Percentiles rank a stretch among this genome's conserved stretches.
Evolutionary conservation across 2,797 vertebrate species (phyloP).

Genomic region (Molossus molossus): DNA sequence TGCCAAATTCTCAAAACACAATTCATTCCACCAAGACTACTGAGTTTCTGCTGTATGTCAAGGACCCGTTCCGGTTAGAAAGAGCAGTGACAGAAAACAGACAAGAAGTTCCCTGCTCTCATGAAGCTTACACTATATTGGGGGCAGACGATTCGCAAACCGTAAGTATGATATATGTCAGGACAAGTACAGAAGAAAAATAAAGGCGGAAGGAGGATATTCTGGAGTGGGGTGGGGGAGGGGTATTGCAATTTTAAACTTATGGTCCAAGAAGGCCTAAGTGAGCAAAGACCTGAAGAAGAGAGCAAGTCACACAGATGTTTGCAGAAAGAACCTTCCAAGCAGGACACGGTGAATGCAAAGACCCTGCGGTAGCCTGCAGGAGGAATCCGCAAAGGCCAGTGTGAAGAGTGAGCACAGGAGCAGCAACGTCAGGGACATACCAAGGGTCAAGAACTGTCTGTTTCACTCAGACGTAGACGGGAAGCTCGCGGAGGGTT

Average conservation of each 20-base stretch:
- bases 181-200: not conserved
- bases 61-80: not conserved
- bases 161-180: not conserved
- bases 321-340: not conserved
- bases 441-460: no score
- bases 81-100: not conserved
- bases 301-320: not conserved
- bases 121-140: not conserved
- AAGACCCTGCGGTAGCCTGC: not conserved
- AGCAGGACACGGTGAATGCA: not conserved
- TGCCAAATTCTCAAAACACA: constrained; percentile 1
- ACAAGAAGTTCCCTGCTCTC: not conserved
- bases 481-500: not conserved
- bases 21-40: not conserved
- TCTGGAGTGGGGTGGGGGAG: not conserved
- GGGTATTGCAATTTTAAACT: not conserved
- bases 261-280: not conserved
- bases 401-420: not conserved
- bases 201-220: not conserved
- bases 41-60: not conserved
- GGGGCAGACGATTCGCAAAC: not conserved
- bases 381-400: not conserved
- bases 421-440: not conserved
- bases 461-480: not conserved
- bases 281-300: not conserved